Conservation (phyloP, 2,797 vertebrate genomes). For the Periophthalmus magnuspinnatus region DNA sequence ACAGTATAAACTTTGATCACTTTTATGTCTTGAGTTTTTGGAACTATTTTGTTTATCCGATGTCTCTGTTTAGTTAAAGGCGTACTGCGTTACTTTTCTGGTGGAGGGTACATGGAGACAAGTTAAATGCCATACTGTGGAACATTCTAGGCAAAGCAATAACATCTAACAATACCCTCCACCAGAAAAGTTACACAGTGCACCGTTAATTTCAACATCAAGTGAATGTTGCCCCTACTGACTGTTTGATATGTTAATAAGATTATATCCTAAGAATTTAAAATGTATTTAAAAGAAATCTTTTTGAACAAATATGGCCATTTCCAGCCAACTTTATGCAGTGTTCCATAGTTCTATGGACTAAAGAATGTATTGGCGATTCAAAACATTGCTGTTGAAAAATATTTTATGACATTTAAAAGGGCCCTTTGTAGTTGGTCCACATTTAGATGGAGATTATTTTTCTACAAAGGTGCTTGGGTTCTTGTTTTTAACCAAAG, state of each 20-base stretch:
- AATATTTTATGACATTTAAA: slow-evolving; percentile 16
- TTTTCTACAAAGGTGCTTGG: slow-evolving; percentile 68
- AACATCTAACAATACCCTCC: not conserved
- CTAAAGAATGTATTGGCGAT: slow-evolving; percentile 3
- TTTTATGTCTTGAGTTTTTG: slow-evolving; percentile 22
- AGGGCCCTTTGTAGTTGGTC: slow-evolving; percentile 37
- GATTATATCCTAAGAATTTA: slow-evolving; percentile 23
- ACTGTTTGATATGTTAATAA: slow-evolving; percentile 51
- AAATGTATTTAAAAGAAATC: slow-evolving; percentile 43
- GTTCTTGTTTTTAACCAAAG: slow-evolving; percentile 74
- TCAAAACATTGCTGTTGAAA: not conserved
- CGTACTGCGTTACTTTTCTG: not conserved
- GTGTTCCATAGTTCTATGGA: slow-evolving; percentile 26
- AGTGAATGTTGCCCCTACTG: slow-evolving; percentile 3
- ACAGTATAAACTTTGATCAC: slow-evolving; percentile 19
- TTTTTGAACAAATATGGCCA: slow-evolving; percentile 23
- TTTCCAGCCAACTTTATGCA: slow-evolving; percentile 14
- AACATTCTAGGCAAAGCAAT: not conserved
- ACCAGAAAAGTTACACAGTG: not conserved
- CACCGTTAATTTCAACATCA: not conserved
- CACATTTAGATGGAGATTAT: slow-evolving; percentile 50
- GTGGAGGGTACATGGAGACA: not conserved
- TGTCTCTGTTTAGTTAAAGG: not conserved
- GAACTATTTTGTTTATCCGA: not conserved
- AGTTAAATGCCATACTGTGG: not conserved